Percentiles rank a stretch among this genome's conserved stretches.
Evolutionary conservation across 2,888 invertebrate species (phyloP).

Genomic region (Dasysyrphus albostriatus): DNA sequence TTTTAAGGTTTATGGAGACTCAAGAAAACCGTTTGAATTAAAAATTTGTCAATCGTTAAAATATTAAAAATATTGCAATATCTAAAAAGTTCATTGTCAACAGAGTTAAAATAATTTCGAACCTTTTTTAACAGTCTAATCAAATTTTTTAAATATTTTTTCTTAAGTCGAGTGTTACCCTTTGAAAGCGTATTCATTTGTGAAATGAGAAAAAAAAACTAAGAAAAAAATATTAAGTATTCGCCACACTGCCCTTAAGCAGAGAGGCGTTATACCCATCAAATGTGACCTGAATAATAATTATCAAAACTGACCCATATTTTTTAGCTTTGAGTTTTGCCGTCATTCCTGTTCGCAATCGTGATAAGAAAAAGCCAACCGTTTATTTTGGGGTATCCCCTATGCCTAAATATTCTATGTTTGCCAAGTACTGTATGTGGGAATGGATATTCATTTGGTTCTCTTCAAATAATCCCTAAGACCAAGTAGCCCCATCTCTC

Average conservation of each 20-base stretch:
- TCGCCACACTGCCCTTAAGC: slow-evolving; percentile 45
- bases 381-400: slow-evolving; percentile 16
- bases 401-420: neutral
- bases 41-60: too few species aligned
- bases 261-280: slow-evolving; percentile 77
- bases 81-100: too few species aligned
- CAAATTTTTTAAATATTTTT: neutral
- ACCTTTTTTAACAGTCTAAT: neutral
- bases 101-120: too few species aligned
- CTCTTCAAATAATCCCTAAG: slow-evolving; percentile 18
- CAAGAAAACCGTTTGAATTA: too few species aligned
- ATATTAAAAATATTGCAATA: too few species aligned
- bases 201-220: slow-evolving; percentile 26
- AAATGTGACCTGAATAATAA: slow-evolving; percentile 81
- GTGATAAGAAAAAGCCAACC: slow-evolving; percentile 38
- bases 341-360: slow-evolving; percentile 23
- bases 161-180: too few species aligned
- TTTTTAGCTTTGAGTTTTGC: slow-evolving; percentile 24
- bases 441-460: slow-evolving; percentile 36
- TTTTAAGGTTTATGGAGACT: too few species aligned
- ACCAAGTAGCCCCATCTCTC: neutral
- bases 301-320: slow-evolving; percentile 80
- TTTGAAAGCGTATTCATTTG: slow-evolving; percentile 22
- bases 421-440: neutral
- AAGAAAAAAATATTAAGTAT: slow-evolving; percentile 59